These are phyloP conservation scores for Pseudochirops cupreus DNA, from an alignment of 2,797 vertebrate species.

Conservation along the genomic window DNA sequence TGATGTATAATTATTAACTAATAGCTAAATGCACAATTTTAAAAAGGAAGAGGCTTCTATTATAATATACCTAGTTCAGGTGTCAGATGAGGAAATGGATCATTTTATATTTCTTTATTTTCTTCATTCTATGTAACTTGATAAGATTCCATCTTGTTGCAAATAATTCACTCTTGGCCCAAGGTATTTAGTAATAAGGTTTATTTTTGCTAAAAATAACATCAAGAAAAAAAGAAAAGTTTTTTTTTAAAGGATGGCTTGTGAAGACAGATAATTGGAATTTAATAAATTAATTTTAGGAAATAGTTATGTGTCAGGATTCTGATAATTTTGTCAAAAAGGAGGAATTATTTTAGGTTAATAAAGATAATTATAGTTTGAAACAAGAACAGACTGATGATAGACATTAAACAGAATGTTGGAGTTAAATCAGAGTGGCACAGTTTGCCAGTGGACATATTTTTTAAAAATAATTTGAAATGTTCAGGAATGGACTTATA, in stretches of 20 bases:
- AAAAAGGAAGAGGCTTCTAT: background rate
- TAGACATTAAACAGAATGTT: slow-evolving; percentile 42
- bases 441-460: background rate
- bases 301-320: background rate
- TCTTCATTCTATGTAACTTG: background rate
- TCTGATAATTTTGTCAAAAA: slow-evolving; percentile 45
- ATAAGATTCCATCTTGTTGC: slow-evolving; percentile 3
- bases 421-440: slow-evolving; percentile 43
- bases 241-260: background rate
- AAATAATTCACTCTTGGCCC: slow-evolving; percentile 12
- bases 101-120: slow-evolving; percentile 15
- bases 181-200: background rate
- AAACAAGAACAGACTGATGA: slow-evolving; percentile 45
- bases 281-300: slow-evolving; percentile 41
- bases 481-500: slow-evolving; percentile 42
- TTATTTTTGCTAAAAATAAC: background rate
- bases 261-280: slow-evolving; percentile 42
- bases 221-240: background rate
- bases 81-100: background rate
- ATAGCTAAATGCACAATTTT: slow-evolving; percentile 5
- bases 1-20: slow-evolving; percentile 46
- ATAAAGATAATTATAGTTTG: slow-evolving; percentile 45
- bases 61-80: background rate
- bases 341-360: slow-evolving; percentile 34
- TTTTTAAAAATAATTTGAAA: slow-evolving; percentile 43